Conservation (phyloP, 2,113 vertebrate genomes). For the Lota lota region DNA sequence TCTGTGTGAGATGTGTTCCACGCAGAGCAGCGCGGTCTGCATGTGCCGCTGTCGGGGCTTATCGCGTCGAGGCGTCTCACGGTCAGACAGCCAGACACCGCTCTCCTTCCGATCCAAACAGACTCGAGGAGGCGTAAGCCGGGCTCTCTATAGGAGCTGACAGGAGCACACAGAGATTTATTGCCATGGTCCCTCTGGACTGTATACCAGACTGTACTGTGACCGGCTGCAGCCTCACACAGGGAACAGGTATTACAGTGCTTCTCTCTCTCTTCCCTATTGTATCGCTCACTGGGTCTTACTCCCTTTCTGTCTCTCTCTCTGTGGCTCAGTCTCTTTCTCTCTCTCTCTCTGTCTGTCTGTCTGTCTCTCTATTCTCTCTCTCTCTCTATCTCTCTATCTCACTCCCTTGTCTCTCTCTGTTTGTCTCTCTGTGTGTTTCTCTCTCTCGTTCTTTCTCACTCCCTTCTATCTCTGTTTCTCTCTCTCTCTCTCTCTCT, state of each 20-base stretch:
- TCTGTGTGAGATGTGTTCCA: too few relatives aligned
- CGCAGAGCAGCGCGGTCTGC: too few relatives aligned
- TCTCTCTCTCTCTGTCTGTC: constrained; percentile 5
- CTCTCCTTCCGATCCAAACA: constrained; percentile 43
- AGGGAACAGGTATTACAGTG: constrained; percentile 27
- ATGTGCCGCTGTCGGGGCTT: neutral
- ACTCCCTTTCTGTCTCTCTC: neutral
- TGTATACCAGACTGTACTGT: too few relatives aligned
- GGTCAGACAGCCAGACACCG: constrained; percentile 34
- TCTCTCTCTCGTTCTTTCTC: too few relatives aligned
- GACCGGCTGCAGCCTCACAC: constrained; percentile 15
- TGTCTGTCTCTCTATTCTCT: too few relatives aligned
- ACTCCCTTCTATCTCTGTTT: too few relatives aligned
- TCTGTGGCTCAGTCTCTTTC: constrained; percentile 2
- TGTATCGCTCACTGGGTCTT: neutral
- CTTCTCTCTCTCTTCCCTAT: constrained; percentile 11
- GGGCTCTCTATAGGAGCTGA: constrained; percentile 50
- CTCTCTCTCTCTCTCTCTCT: too few relatives aligned
- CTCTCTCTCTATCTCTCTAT: too few relatives aligned
- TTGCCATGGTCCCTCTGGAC: constrained; percentile 41
- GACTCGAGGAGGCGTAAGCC: constrained; percentile 46
- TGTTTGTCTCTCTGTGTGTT: too few relatives aligned
- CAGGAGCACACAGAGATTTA: constrained; percentile 55
- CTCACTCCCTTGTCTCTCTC: too few relatives aligned
- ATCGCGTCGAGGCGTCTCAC: neutral